Conservation (phyloP, 2,113 vertebrate genomes). For the Bombycilla garrulus region DNA sequence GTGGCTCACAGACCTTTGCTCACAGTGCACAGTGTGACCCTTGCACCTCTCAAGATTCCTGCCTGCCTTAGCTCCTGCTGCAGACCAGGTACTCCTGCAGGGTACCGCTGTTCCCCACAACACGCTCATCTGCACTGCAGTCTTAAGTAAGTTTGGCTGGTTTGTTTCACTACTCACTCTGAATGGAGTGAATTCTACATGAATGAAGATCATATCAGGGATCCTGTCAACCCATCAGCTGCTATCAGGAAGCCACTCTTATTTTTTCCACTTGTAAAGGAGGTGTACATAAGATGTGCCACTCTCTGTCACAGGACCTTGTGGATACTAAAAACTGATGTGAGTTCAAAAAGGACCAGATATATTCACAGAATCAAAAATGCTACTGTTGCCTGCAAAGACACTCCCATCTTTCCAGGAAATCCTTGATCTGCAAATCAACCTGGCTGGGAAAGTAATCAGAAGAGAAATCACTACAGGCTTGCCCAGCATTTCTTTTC, state of each 20-base stretch:
- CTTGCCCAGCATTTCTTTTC: neutral
- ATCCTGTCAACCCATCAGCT: neutral
- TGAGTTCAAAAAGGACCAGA: neutral
- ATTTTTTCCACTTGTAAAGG: neutral
- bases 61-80: neutral
- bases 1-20: constrained; percentile 4
- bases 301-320: neutral
- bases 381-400: neutral
- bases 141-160: neutral
- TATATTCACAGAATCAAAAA: neutral
- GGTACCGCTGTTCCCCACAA: accelerated
- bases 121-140: neutral
- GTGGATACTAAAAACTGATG: neutral
- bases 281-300: neutral
- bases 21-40: neutral
- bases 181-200: neutral
- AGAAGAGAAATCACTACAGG: neutral
- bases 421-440: neutral
- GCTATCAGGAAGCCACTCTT: neutral
- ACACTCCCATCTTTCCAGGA: neutral
- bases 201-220: neutral
- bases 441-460: neutral
- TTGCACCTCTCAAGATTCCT: neutral
- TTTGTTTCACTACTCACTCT: neutral
- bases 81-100: neutral